Evolutionary conservation across 2,113 vertebrate species (phyloP).

Genomic region (Eolophus roseicapilla): DNA sequence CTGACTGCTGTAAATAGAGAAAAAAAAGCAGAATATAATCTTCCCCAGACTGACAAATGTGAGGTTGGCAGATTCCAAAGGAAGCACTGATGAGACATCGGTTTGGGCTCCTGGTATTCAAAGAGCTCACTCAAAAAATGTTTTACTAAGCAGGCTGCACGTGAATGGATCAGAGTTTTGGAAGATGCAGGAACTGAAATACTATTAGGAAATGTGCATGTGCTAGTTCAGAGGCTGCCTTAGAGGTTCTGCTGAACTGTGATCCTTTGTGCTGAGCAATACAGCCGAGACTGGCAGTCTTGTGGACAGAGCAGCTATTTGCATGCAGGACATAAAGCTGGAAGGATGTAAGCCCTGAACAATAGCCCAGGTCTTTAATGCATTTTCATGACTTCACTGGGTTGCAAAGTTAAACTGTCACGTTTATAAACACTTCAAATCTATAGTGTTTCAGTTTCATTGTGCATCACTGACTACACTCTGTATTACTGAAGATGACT

Average conservation of each 20-base stretch:
- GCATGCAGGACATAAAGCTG: not conserved
- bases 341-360: not conserved
- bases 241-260: not conserved
- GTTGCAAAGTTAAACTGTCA: not conserved
- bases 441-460: not conserved
- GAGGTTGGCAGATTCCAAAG: not conserved
- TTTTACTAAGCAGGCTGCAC: not conserved
- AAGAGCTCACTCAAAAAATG: not conserved
- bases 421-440: not conserved
- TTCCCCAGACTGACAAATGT: not conserved
- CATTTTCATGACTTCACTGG: not conserved
- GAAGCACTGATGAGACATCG: not conserved
- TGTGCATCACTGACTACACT: not conserved
- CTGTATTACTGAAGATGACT: not conserved
- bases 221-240: not conserved
- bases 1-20: not conserved
- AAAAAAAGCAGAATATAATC: not conserved
- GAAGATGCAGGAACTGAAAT: not conserved
- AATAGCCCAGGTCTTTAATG: not conserved
- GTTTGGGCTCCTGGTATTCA: not conserved
- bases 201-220: not conserved
- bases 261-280: not conserved
- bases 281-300: not conserved
- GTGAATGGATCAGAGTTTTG: not conserved
- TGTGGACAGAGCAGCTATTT: not conserved